Conservation (phyloP, 2,113 vertebrate genomes). For the Numenius arquata region DNA sequence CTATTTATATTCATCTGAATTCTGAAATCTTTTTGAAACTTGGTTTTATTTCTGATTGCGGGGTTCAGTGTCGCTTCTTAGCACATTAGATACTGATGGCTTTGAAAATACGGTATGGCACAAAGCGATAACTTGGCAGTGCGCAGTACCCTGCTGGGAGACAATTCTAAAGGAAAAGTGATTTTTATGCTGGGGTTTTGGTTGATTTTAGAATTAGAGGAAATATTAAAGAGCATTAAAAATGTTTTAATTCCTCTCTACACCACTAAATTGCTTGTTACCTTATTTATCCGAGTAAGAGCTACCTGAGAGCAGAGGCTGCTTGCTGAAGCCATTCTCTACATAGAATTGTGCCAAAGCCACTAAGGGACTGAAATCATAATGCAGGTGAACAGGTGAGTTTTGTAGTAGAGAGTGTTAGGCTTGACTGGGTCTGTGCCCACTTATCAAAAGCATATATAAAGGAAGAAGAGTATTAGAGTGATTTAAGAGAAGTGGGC, state of each 20-base stretch:
- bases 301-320: neutral
- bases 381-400: neutral
- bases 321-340: neutral
- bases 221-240: neutral
- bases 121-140: neutral
- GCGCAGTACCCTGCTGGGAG: neutral
- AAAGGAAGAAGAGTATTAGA: neutral
- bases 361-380: neutral
- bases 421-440: neutral
- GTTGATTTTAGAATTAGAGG: neutral
- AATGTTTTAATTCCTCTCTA: neutral
- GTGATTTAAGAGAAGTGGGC: neutral
- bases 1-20: slow-evolving; percentile 29
- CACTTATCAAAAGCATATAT: neutral
- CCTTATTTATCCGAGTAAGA: neutral
- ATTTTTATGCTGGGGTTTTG: neutral
- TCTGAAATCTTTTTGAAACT: slow-evolving; percentile 42
- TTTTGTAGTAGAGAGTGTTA: neutral
- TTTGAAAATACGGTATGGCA: neutral
- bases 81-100: neutral
- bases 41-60: neutral
- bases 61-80: slow-evolving; percentile 1
- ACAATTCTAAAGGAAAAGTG: neutral
- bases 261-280: neutral
- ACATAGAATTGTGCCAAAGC: neutral